Evolutionary conservation across 2,888 invertebrate species (phyloP), one percentile per base, ranked within the genome.

Genomic region (Margaritifera margaritifera): DNA sequence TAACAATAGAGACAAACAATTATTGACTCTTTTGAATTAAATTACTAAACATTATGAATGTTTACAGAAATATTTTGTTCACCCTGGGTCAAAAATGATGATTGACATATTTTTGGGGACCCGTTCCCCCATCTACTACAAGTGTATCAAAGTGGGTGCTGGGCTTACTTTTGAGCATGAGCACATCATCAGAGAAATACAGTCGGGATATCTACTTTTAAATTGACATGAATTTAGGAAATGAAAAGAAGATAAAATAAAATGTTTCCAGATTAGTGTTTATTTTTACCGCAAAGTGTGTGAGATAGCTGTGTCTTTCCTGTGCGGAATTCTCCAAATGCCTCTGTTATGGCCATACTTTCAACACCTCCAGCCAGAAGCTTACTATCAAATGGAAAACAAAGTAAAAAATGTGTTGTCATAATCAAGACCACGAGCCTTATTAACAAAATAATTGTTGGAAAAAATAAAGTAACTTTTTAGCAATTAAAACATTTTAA

Each of bases 331-430:
- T 95, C 95, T 8, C 95, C 95, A 88, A 95, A 95, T 11, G 93
- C 94, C 91, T 95, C 95, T 0, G 95, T 95, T 65, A 95, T 95
- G 0, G 94, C 92, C 94, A 95, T 95, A 8, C 95, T 95, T 90
- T 95, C 95, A 64, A 95, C 91, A 0, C 95, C 95, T 50, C 95
- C 95, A 6, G 94, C 94, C 60, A 95, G 87, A 42, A 95, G 90
- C 87, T 94, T 94, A 85, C 95, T 95, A 80, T 25, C 75, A 74
- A 64, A 58, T 15, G 42, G 2, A 42, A 42, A 42, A 42, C 42
- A 42, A 42, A 42, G 2, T 3, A 42, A 42, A 27, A 66, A 31
- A 66, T 6, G n/a, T n/a, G n/a, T n/a, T n/a, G 56, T 64, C 53
- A n/a, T 15, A 42, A 4, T 20, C 42, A 58, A 59, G 53, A 57